Base-by-base conservation (phyloP, 2,888 invertebrate genomes). In the Theretra japonica region DNA sequence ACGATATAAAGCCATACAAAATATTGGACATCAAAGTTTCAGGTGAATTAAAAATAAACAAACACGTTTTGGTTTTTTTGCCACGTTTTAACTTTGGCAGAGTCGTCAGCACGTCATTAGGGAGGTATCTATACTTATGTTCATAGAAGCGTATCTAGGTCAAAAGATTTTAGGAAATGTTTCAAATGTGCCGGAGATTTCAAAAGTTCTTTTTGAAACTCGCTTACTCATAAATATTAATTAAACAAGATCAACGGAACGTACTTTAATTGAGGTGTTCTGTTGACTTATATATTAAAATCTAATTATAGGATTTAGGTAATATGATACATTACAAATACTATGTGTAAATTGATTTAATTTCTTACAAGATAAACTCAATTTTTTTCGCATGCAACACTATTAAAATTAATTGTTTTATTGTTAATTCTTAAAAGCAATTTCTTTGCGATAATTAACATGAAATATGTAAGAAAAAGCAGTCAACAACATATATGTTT, bases 1-100 rank as follows among this genome's bases (percentile, higher is more conserved):
- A 28, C 15, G 48, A 30, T 25, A 65, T 25, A 59, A 70, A 73
- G n/a, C 28, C 71, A 48, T 70, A 72, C 23, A 73, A 70, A 76
- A n/a, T 68, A 65, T 73, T 41, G 72, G 72, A 30, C 50, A 65
- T 28, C 6, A 60, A 69, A 70, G 30, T 75, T 75, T 69, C 30
- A 73, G 73, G 65, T 60, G 23, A 70, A 50, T 48, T 60, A 59
- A 65, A 48, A 65, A 48, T 65, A 48, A 48, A 65, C 17, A 23
- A n/a, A 41, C 21, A 2, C 21, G 41, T 23, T 17, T 17, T 62
- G 17, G 41, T 41, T 41, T 65, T 62, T 23, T 65, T 65, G 41
- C 65, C 23, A 65, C 48, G 15, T 65, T 58, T 41, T 48, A 23
- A 65, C 15, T 65, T 17, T 65, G 15, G 41, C 21, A n/a, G 4